Evolutionary conservation across 2,888 invertebrate genomes (phyloP), one percentile per base, ranked within the genome.

Genomic region (Deilephila porcellus): DNA sequence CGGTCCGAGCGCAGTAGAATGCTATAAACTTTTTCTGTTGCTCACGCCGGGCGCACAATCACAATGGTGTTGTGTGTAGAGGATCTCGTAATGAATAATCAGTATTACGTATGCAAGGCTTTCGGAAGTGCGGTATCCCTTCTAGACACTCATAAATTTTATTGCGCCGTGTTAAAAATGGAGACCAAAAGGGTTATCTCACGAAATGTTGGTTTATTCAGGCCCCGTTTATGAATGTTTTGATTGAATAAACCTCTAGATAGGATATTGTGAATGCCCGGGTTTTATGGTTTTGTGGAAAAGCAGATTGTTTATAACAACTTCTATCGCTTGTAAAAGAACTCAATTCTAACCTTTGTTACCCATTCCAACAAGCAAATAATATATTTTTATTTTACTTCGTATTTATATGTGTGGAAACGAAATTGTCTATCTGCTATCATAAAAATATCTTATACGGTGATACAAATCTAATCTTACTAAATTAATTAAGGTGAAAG

Each of bases 61-160:
- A 73, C 75, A 77, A 77, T 73, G 70, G 73, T 59, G 63, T 60
- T 59, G 70, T 63, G 64, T 73, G 72, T 76, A 83, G 83, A 83
- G 83, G 83, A 80, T 82, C 79, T 80, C 77, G 80, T 82, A 83
- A 84, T 85, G 82, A 86, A 85, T 80, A 82, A 85, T 82, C 81
- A 86, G 82, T 83, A 86, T 81, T 73, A 74, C 74, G 83, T 83
- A 85, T 84, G 85, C 83, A 79, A 80, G 79, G 79, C 73, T 82
- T 81, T 81, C 81, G 85, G 87, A 87, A 84, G 82, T 73, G 53
- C 63, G 62, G 60, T 71, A 70, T 63, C 62, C 63, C 37, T 62
- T 71, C 56, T 56, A 56, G 71, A 52, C 20, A 59, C 56, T 37
- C 64, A 64, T 67, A 63, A 64, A 72, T 72, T 72, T 67, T 72